Evolutionary conservation across 2,888 invertebrate species (phyloP).

Genomic region (Thecocarcelia acutangulata): DNA sequence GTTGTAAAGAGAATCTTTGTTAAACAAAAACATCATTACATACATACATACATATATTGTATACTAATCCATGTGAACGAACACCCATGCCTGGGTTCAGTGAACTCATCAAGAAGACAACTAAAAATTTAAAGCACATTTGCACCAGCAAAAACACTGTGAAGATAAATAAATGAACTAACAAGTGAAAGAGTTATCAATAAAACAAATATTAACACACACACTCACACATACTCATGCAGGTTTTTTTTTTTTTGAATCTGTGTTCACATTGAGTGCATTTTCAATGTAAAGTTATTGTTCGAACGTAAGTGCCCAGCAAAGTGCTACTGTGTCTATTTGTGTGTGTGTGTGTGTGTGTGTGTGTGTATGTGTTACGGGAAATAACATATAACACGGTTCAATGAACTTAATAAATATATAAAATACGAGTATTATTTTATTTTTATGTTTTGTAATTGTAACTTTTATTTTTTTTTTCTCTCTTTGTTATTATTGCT

Average conservation of each 20-base stretch:
- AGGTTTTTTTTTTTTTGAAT: too few species aligned
- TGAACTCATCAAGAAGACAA: constrained; percentile 44
- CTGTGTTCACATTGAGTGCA: constrained; percentile 10
- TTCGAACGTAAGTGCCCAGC: not conserved
- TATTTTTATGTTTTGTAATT: constrained; percentile 26
- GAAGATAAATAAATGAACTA: constrained; percentile 14
- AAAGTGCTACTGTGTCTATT: too few species aligned
- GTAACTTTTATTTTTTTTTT: not conserved
- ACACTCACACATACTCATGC: not conserved
- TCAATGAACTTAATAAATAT: constrained; percentile 65
- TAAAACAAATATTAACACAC: constrained; percentile 27
- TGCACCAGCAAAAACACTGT: not conserved
- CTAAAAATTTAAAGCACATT: constrained; percentile 9
- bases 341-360: not conserved
- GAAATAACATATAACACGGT: constrained; percentile 64
- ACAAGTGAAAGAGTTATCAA: constrained; percentile 43
- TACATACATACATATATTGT: constrained; percentile 10
- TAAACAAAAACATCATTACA: not conserved
- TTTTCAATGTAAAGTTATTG: constrained; percentile 21
- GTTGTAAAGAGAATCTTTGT: constrained; percentile 1
- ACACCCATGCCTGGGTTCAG: constrained; percentile 40
- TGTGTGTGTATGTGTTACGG: constrained; percentile 30
- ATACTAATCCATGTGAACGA: constrained; percentile 43
- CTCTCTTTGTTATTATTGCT: constrained; percentile 14
- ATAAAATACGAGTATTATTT: constrained; percentile 41